Evolutionary conservation across 2,888 invertebrate genomes (phyloP).

Genomic region (Cephus spinipes): DNA sequence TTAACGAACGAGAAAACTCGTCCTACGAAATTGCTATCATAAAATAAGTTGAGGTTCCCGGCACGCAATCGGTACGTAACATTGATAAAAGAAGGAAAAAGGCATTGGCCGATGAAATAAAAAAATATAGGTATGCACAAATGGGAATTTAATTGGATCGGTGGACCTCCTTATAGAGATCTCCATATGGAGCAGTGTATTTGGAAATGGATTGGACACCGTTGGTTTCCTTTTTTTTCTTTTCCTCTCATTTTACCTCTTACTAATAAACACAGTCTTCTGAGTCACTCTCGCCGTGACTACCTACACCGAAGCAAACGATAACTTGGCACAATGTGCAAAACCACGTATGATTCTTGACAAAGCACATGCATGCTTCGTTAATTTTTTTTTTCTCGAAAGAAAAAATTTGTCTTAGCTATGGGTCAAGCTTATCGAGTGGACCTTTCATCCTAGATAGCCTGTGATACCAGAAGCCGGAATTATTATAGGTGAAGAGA

Average conservation of each 20-base stretch:
- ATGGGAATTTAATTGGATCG: background rate
- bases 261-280: background rate
- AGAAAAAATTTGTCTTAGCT: background rate
- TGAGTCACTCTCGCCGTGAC: background rate
- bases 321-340: background rate
- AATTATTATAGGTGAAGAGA: background rate
- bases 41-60: background rate
- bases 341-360: background rate
- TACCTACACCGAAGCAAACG: background rate
- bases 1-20: background rate
- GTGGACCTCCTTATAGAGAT: background rate
- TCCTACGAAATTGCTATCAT: background rate
- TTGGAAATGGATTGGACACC: background rate
- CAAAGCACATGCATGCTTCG: background rate
- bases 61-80: background rate
- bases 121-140: background rate
- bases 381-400: background rate
- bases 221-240: background rate
- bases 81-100: background rate
- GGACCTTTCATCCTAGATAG: background rate
- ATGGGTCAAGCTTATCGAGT: background rate
- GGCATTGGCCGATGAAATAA: background rate
- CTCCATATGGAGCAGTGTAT: too few relatives aligned
- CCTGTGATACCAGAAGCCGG: background rate
- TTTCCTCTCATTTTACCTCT: background rate